A percentile compares a stretch with the other conserved stretches of the same genome.
Conservation (phyloP, 1,140 invertebrate species). For the Leucophenga varia region DNA sequence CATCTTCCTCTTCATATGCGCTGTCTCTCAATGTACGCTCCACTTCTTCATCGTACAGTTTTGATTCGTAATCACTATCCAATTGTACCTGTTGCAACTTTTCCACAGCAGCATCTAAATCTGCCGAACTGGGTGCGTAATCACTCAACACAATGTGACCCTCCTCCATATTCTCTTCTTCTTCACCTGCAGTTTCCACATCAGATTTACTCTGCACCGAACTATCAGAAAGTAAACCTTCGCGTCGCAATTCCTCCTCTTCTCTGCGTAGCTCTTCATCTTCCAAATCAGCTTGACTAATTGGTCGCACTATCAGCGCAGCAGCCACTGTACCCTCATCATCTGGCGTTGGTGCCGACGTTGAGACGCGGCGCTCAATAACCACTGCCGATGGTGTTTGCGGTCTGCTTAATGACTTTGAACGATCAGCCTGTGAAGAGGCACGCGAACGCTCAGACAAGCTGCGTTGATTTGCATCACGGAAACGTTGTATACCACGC, state of each 20-base stretch:
- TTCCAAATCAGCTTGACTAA: constrained; percentile 49
- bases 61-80: constrained; percentile 43
- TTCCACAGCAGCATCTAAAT: constrained; percentile 41
- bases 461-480: constrained; percentile 60
- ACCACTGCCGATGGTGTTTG: constrained; percentile 64
- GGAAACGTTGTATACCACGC: constrained; percentile 54
- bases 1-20: constrained; percentile 40
- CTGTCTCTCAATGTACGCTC: constrained; percentile 38
- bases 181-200: constrained; percentile 37
- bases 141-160: constrained; percentile 30
- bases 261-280: constrained; percentile 40
- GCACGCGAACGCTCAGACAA: constrained; percentile 60
- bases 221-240: constrained; percentile 51
- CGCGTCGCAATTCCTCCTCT: constrained; percentile 42
- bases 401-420: constrained; percentile 59
- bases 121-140: constrained; percentile 39
- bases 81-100: constrained; percentile 32
- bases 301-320: constrained; percentile 60
- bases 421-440: constrained; percentile 57
- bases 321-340: constrained; percentile 60
- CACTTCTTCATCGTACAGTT: constrained; percentile 41
- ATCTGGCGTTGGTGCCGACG: constrained; percentile 58
- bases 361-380: constrained; percentile 61
- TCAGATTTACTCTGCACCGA: constrained; percentile 59
- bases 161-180: constrained; percentile 24